Conservation (phyloP, 2,113 vertebrate genomes). For the Varanus komodoensis region DNA sequence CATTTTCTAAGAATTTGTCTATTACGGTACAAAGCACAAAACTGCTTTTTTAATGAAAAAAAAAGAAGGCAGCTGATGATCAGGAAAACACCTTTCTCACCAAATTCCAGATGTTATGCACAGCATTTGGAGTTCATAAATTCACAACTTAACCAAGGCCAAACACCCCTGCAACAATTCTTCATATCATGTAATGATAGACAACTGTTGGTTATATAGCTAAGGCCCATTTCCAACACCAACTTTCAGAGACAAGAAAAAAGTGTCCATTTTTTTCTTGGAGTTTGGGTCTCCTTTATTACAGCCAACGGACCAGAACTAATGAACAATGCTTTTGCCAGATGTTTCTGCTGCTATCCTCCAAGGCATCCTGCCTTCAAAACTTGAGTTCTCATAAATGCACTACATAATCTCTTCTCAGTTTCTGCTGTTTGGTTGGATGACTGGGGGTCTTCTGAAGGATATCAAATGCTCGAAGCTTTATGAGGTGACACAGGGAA, state of each 20-base stretch:
- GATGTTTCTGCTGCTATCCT: conserved; percentile 2
- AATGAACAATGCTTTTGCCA: not conserved
- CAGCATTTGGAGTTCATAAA: not conserved
- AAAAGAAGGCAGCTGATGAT: not conserved
- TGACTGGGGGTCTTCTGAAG: not conserved
- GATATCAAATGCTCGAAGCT: conserved; percentile 33
- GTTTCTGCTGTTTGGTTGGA: conserved; percentile 11
- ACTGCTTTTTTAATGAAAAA: not conserved
- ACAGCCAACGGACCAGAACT: conserved; percentile 20
- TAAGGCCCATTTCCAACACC: not conserved
- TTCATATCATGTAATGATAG: accelerated
- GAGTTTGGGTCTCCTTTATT: not conserved
- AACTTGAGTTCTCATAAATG: conserved; percentile 43
- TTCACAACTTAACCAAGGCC: not conserved
- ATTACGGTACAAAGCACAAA: not conserved
- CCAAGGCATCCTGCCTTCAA: conserved; percentile 26
- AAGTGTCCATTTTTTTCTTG: conserved; percentile 27
- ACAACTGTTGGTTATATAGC: not conserved
- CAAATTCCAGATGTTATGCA: not conserved
- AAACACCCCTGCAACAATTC: not conserved
- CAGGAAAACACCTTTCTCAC: not conserved
- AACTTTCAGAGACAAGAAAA: not conserved
- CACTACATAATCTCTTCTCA: not conserved
- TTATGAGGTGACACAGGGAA: conserved; percentile 18
- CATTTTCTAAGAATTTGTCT: not conserved